Evolutionary conservation across 2,113 vertebrate species (phyloP).

Genomic region (Athene noctua): DNA sequence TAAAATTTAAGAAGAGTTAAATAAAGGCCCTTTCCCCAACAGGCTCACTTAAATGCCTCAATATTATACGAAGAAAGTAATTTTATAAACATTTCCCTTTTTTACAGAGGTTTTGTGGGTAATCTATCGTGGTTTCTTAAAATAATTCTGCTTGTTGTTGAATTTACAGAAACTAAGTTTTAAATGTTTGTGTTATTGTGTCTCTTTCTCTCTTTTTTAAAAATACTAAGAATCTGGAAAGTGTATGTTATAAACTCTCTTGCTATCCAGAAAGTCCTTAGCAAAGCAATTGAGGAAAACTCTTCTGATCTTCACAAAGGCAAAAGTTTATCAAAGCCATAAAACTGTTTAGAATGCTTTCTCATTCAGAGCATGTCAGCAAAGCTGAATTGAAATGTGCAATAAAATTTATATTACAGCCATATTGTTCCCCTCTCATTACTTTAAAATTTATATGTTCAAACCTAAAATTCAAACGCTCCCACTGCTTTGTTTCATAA

Average conservation of each 20-base stretch:
- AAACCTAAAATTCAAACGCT: neutral
- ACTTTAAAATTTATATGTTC: neutral
- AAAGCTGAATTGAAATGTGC: neutral
- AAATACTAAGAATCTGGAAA: neutral
- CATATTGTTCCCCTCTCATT: neutral
- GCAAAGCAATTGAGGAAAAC: neutral
- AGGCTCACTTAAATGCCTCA: neutral
- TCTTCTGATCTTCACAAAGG: neutral
- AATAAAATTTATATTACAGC: conserved; percentile 37
- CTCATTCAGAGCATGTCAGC: neutral
- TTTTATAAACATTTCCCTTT: neutral
- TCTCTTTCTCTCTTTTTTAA: neutral
- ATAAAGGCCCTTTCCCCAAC: neutral
- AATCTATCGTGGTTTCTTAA: neutral
- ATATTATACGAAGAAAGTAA: neutral
- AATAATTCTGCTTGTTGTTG: neutral
- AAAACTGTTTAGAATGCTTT: conserved; percentile 1
- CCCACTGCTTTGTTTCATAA: neutral
- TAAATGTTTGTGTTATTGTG: neutral
- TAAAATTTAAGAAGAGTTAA: neutral
- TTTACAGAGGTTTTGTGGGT: neutral
- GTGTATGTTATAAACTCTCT: neutral
- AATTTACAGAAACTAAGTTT: neutral
- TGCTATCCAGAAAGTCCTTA: neutral
- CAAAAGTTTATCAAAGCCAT: conserved; percentile 28